Evolutionary conservation across 2,113 vertebrate genomes (phyloP).

Genomic region (Poeciliopsis retropinna): DNA sequence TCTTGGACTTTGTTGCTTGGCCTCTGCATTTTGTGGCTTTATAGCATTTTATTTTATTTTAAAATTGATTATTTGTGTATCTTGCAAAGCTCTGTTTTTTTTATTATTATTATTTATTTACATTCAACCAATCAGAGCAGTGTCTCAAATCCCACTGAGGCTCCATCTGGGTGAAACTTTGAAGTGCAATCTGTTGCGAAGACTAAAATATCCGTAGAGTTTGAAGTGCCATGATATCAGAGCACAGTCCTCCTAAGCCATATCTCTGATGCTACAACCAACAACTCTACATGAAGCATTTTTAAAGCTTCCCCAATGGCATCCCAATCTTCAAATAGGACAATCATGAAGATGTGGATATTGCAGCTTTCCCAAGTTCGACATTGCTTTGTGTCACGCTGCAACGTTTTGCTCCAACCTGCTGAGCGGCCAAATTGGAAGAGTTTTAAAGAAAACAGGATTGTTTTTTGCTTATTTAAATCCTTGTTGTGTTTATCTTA

Average conservation of each 20-base stretch:
- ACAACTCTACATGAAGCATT: neutral
- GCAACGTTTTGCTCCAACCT: neutral
- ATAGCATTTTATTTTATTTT: neutral
- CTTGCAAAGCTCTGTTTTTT: slow-evolving; percentile 3
- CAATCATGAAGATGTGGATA: slow-evolving; percentile 13
- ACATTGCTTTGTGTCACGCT: slow-evolving; percentile 2
- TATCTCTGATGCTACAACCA: slow-evolving; percentile 22
- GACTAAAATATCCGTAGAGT: neutral
- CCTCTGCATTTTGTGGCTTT: neutral
- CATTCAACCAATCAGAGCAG: slow-evolving; percentile 1
- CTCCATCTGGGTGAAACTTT: slow-evolving; percentile 12
- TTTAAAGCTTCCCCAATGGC: neutral
- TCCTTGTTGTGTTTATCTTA: slow-evolving; percentile 2
- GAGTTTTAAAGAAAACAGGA: neutral
- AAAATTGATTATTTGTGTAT: slow-evolving; percentile 5
- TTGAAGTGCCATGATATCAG: slow-evolving; percentile 24
- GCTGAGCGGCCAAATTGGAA: slow-evolving; percentile 1
- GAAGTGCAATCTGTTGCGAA: slow-evolving; percentile 6
- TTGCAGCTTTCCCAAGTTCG: neutral
- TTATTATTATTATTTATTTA: neutral
- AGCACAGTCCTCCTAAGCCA: slow-evolving; percentile 38
- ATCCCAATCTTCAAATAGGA: neutral
- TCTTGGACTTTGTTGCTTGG: neutral
- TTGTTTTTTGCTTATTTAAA: slow-evolving; percentile 1
- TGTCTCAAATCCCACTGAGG: slow-evolving; percentile 19